These are phyloP conservation scores for Trogon surrucura DNA, from an alignment of 2,113 vertebrate genomes.

Conservation along the genomic window DNA sequence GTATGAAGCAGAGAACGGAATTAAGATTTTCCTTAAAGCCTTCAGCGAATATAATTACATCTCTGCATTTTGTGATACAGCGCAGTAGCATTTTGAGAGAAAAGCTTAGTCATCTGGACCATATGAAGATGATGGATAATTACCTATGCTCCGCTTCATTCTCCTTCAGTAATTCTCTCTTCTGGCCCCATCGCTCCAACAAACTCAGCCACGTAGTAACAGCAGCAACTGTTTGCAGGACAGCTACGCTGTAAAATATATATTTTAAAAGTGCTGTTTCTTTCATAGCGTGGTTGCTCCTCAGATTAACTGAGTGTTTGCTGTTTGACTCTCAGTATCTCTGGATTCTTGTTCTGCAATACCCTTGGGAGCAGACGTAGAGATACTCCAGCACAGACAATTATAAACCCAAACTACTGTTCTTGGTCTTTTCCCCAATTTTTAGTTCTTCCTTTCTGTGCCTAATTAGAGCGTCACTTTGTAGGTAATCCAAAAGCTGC, in stretches of 20 bases:
- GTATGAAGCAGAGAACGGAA: neutral
- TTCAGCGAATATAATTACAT: neutral
- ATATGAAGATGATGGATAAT: neutral
- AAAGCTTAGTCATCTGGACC: constrained; percentile 7
- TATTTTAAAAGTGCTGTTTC: neutral
- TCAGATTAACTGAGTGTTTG: neutral
- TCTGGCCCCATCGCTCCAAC: neutral
- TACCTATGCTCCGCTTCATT: neutral
- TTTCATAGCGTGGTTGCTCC: neutral
- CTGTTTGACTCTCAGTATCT: neutral
- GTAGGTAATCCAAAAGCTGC: neutral
- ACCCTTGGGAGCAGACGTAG: neutral
- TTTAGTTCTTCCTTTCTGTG: neutral
- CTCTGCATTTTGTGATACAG: neutral
- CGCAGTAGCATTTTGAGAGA: neutral
- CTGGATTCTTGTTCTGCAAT: neutral
- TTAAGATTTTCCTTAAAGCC: neutral
- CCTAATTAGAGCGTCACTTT: neutral
- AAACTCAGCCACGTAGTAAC: neutral
- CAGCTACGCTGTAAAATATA: accelerated
- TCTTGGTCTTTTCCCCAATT: neutral
- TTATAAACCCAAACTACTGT: neutral
- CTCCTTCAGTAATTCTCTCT: neutral
- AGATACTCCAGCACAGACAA: neutral
- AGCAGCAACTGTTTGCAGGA: neutral